A percentile compares a stretch with the other conserved stretches of the same genome.
phyloP scores from a whole-genome alignment of 1,140 invertebrate species.

The Drosophila ogumai region DNA sequence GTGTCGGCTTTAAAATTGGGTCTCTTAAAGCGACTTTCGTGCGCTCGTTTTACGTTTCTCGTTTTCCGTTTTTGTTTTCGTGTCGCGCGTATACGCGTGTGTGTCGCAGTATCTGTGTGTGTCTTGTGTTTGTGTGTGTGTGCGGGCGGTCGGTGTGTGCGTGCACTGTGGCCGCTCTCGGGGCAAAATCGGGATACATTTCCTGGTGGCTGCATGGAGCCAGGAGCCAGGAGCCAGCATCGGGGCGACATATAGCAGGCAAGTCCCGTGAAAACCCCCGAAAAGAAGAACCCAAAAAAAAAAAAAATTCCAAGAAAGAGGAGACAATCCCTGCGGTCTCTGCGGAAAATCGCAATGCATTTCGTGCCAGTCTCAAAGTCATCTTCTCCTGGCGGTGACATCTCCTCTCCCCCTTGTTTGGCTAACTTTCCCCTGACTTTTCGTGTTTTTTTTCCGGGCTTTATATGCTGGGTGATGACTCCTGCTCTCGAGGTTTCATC shows the following conservation, averaged over 20 bases:
- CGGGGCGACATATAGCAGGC: constrained; percentile 41
- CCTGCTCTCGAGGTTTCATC: constrained; percentile 10
- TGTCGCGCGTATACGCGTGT: constrained; percentile 32
- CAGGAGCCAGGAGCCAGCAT: constrained; percentile 20
- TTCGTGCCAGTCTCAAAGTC: constrained; percentile 30
- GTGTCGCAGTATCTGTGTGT: constrained; percentile 26
- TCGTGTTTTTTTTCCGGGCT: constrained; percentile 17
- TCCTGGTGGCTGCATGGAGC: constrained; percentile 46
- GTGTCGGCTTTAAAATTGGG: constrained; percentile 55
- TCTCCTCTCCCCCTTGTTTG: constrained; percentile 19
- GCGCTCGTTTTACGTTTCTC: constrained; percentile 50
- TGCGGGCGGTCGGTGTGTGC: constrained; percentile 40
- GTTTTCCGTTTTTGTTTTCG: constrained; percentile 51
- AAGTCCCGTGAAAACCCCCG: constrained; percentile 25
- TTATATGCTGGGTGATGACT: constrained; percentile 11
- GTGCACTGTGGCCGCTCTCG: constrained; percentile 63
- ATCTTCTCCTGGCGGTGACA: constrained; percentile 17
- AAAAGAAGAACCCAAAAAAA: constrained; percentile 2
- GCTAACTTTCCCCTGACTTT: constrained; percentile 40
- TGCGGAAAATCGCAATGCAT: constrained; percentile 32
- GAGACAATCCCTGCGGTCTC: constrained; percentile 32
- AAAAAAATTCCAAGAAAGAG: constrained; percentile 24
- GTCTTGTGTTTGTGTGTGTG: constrained; percentile 24
- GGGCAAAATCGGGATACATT: constrained; percentile 77
- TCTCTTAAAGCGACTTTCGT: constrained; percentile 61